A percentile compares a stretch with the other conserved stretches of the same genome.
phyloP scores from a whole-genome alignment of 2,797 vertebrate genomes.

The Phoxinus dragarum region DNA sequence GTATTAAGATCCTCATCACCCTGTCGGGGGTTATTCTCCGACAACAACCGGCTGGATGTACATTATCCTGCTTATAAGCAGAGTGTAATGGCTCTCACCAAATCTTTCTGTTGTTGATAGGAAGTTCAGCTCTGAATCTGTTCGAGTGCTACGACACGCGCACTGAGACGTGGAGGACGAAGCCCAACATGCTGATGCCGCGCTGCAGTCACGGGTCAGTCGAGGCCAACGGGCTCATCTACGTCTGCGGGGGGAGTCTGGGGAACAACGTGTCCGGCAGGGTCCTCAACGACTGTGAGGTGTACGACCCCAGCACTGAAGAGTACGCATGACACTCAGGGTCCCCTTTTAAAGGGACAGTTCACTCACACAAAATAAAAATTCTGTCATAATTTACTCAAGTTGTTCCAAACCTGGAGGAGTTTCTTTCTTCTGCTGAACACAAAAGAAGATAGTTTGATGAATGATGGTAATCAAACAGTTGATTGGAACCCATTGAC shows the following conservation, averaged over 20 bases:
- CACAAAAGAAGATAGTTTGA: no score
- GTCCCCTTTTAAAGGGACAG: not conserved
- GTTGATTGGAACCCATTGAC: no score
- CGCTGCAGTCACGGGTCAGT: constrained; percentile 96
- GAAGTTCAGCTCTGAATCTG: constrained; percentile 92
- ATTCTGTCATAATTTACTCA: not conserved
- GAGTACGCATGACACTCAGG: constrained; percentile 77
- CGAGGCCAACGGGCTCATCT: constrained; percentile 92
- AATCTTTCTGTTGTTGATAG: constrained; percentile 71
- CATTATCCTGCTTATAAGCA: no score
- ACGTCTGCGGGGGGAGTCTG: constrained; percentile 94
- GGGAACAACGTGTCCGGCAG: constrained; percentile 96
- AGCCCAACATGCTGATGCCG: constrained; percentile 93
- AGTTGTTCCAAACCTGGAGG: no score
- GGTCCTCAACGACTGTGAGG: constrained; percentile 94
- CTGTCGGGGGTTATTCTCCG: no score
- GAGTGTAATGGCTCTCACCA: no score
- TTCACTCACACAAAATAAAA: not conserved
- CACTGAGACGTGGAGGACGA: constrained; percentile 95
- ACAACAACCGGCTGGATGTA: no score
- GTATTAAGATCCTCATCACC: no score
- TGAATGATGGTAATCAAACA: no score
- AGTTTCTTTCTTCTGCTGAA: no score
- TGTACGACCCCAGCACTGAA: constrained; percentile 92
- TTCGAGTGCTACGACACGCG: constrained; percentile 98